These are phyloP conservation scores for Notechis scutatus DNA, from an alignment of 2,113 vertebrate species.

Conservation along the genomic window DNA sequence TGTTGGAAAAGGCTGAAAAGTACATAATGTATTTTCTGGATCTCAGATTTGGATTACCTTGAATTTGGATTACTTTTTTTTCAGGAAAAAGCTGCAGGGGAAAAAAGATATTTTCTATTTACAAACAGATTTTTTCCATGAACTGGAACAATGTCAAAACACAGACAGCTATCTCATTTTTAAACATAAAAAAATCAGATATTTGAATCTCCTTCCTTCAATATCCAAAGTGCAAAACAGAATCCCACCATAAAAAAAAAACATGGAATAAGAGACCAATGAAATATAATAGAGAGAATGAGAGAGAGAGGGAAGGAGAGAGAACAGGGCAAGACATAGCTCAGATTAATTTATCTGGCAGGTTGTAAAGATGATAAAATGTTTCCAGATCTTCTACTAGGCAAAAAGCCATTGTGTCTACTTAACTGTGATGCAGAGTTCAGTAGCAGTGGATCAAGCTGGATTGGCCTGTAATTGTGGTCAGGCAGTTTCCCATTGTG, in stretches of 20 bases:
- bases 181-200: neutral
- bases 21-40: neutral
- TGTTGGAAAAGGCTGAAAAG: neutral
- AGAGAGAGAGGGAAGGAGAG: neutral
- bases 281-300: neutral
- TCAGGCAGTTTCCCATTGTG: constrained; percentile 6
- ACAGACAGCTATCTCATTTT: neutral
- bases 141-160: neutral
- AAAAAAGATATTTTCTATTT: neutral
- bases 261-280: neutral
- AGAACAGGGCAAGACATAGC: fast-evolving
- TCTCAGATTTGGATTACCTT: neutral
- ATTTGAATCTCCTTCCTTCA: neutral
- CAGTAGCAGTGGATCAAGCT: neutral
- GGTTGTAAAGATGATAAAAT: neutral
- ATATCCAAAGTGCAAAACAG: neutral
- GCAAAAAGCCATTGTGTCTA: neutral
- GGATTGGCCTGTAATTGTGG: neutral
- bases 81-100: neutral
- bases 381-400: neutral
- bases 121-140: neutral
- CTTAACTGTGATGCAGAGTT: neutral
- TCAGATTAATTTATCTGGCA: neutral
- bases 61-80: neutral
- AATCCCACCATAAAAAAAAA: neutral